Evolutionary conservation across 92 coral and sea anemone species (phyloP), one percentile per base, ranked within the genome.

Genomic region (Zoanthus sansibaricus): DNA sequence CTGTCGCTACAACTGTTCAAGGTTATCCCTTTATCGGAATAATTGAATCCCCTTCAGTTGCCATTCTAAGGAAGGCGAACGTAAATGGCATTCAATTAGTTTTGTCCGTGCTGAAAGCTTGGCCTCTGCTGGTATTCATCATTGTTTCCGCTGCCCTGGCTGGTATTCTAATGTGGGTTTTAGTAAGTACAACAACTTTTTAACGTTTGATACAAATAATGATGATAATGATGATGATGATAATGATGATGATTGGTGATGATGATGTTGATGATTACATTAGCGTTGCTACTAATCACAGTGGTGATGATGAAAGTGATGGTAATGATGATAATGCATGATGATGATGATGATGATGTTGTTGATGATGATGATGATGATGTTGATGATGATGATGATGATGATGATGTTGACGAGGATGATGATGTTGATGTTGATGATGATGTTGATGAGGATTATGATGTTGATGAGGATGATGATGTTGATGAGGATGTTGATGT

Each of bases 71-170:
- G 89, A 86, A 83, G 54, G 94, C 96, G 15, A 97, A 97, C 74
- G 98, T 94, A 46, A 93, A 98, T 25, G 96, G 97, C 13, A 84
- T 87, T 18, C 94, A 93, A 86, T 88, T 97, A 12, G 76, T 97
- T 83, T 46, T 93, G 51, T 95, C 99, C 9, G 92, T 97, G 25
- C 87, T 97, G 49, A 92, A 93, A 72, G 98, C 97, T 9, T 97
- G 99, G 99, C 99, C 99, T 5, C 88, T 97, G 46, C 84, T 97
- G 15, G 92, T 97, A 47, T 97, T 97, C 79, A 97, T 97, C 56
- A 78, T 97, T 21, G 88, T 97, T 20, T 91, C 99, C 9, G 99
- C 99, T 6, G 66, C 96, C 3, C 72, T 93, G 9, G 98, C 99
- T 16, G 99, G 99, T 7, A 89, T 97, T 14, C 82, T 97, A 16